Conservation (phyloP, 2,113 vertebrate genomes). For the Speoplatyrhinus poulsoni region DNA sequence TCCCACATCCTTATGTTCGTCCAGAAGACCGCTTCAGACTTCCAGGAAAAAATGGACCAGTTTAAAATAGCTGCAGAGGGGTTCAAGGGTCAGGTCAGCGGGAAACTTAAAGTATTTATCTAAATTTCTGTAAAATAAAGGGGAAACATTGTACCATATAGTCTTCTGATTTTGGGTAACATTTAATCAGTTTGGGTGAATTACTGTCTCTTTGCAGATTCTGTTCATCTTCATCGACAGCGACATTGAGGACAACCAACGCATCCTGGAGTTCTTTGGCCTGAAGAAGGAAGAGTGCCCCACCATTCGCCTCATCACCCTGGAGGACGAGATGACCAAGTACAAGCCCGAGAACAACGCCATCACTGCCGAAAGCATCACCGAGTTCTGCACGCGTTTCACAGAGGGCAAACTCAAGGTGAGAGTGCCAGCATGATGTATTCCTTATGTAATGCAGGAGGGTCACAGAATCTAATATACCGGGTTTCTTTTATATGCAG, state of each 20-base stretch:
- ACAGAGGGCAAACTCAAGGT: conserved; percentile 95
- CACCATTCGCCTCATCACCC: conserved; percentile 92
- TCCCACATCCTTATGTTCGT: conserved; percentile 96
- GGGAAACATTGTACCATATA: no score
- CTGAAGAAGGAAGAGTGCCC: conserved; percentile 97
- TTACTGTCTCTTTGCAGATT: conserved; percentile 76
- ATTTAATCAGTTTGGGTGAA: neutral
- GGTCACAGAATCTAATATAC: no score
- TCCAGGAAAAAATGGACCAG: conserved; percentile 86
- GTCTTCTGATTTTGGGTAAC: neutral
- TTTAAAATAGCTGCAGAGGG: conserved; percentile 88
- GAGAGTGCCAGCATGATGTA: neutral
- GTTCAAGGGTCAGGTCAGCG: conserved; percentile 91
- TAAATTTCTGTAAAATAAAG: no score
- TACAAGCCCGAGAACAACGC: conserved; percentile 87
- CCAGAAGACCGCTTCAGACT: conserved; percentile 86
- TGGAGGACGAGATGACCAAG: conserved; percentile 99
- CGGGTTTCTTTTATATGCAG: no score
- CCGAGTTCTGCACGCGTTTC: conserved; percentile 86
- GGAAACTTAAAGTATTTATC: neutral
- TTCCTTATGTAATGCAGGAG: no score
- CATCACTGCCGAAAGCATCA: conserved; percentile 87
- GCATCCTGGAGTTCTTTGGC: conserved; percentile 97
- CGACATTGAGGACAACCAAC: conserved; percentile 91
- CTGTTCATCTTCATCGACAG: conserved; percentile 99